These are phyloP conservation scores for Gymnobelideus leadbeateri DNA, from an alignment of 2,113 vertebrate species.

Conservation along the genomic window DNA sequence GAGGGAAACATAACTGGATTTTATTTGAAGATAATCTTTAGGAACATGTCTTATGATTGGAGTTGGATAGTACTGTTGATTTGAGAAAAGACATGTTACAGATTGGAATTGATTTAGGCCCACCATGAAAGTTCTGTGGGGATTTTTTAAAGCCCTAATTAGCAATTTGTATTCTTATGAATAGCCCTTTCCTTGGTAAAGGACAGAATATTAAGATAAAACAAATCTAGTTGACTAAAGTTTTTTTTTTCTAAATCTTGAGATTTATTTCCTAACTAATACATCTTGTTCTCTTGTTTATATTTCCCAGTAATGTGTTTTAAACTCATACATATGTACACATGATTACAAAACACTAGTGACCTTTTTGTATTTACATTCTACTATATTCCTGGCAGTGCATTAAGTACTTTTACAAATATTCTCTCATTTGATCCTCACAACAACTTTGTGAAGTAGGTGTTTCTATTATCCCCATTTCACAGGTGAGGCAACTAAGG, in stretches of 20 bases:
- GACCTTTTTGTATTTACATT: background rate
- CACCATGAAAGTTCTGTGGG: background rate
- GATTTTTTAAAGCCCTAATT: background rate
- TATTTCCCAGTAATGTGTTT: background rate
- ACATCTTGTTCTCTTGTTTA: background rate
- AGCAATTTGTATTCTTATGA: background rate
- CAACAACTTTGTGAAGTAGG: background rate
- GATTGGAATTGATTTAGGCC: background rate
- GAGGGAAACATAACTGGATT: background rate
- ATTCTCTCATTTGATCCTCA: background rate
- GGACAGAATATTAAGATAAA: background rate
- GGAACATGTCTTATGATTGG: background rate
- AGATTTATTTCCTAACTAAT: background rate
- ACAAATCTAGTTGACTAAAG: background rate
- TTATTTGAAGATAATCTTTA: background rate
- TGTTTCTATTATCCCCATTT: background rate
- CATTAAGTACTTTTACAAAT: background rate
- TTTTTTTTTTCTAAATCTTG: background rate
- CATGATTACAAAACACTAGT: background rate
- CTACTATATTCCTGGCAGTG: background rate
- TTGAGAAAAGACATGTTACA: background rate
- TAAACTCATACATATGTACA: background rate
- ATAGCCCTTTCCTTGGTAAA: background rate
- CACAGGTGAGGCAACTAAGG: background rate
- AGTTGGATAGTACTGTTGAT: background rate